Evolutionary conservation across 2,113 vertebrate genomes (phyloP), one percentile per base, ranked within the genome.

Genomic region (Maccullochella peelii): DNA sequence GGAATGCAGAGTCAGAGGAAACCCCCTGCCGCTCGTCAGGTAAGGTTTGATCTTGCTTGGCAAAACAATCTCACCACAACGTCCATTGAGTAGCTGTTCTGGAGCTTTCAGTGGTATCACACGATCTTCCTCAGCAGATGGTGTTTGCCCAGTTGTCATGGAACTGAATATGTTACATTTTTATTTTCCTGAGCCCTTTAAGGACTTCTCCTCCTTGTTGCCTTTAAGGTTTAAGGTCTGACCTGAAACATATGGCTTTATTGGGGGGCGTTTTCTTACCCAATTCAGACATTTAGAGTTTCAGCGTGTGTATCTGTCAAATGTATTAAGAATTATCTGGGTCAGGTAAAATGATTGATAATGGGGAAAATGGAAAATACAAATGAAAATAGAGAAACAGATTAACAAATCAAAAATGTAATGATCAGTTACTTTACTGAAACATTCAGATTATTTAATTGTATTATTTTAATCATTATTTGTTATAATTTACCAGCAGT

Each of bases 11-110:
- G 97, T 97, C 67, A 79, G 36, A 10, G 98, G 98, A 72, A 96
- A 97, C 73, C 98, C 98, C 7, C 76, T 89, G 15, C 98, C 98
- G 1, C 90, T 95, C 14, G 95, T 99, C 94, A 97, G 97, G 98
- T 99, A 74, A 83, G 94, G 62, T 16, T 33, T 36, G 25, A 73
- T 4, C 40, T 38, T 10, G 12, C 30, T 71, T 38, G 20, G 10
- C 20, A 23, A 38, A 71, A 9, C 30, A 21, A 4, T 6, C 4
- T 23, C 23, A 61, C 1, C 8, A 21, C 21, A 38, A 10, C 3
- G 1, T 47, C 80, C 5, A 6, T 65, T 44, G 25, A 55, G 49
- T 11, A 54, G 16, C 23, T 49, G 25, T 42, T 30, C 52, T 59
- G 16, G 33, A 40, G 62, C 27, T 75, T 27, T 68, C 23, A 49